These are phyloP conservation scores for Drosophila anomalata DNA, from an alignment of 2,888 invertebrate species.

Conservation along the genomic window DNA sequence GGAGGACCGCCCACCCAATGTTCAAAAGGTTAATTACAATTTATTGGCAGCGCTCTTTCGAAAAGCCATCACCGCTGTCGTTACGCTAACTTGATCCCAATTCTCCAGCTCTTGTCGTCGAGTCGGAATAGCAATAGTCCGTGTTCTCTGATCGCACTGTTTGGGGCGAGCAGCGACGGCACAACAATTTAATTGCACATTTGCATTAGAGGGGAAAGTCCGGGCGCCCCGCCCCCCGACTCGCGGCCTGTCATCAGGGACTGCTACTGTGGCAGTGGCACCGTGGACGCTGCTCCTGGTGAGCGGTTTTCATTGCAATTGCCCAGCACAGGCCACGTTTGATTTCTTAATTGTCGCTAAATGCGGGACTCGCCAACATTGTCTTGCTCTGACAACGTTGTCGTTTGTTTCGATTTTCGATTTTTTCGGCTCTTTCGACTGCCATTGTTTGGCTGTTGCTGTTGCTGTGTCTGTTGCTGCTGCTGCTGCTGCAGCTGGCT, in stretches of 20 bases:
- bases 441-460: slow-evolving; percentile 20
- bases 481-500: neutral
- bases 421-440: slow-evolving; percentile 7
- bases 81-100: slow-evolving; percentile 65
- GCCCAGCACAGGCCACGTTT: slow-evolving; percentile 62
- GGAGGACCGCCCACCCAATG: slow-evolving; percentile 63
- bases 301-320: slow-evolving; percentile 65
- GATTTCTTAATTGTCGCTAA: slow-evolving; percentile 80
- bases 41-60: slow-evolving; percentile 65
- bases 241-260: slow-evolving; percentile 57
- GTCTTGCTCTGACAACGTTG: slow-evolving; percentile 35
- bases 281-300: slow-evolving; percentile 52
- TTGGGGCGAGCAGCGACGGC: slow-evolving; percentile 63
- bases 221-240: slow-evolving; percentile 1
- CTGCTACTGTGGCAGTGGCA: slow-evolving; percentile 39
- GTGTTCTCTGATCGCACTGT: slow-evolving; percentile 74
- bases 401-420: slow-evolving; percentile 9
- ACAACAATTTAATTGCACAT: slow-evolving; percentile 79
- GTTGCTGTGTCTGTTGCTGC: slow-evolving; percentile 5
- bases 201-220: slow-evolving; percentile 76
- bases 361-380: slow-evolving; percentile 69
- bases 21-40: slow-evolving; percentile 74
- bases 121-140: neutral
- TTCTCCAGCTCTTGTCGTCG: slow-evolving; percentile 4
- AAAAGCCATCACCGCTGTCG: slow-evolving; percentile 51